Conservation (phyloP, 2,113 vertebrate genomes). For the Mesitornis unicolor region DNA sequence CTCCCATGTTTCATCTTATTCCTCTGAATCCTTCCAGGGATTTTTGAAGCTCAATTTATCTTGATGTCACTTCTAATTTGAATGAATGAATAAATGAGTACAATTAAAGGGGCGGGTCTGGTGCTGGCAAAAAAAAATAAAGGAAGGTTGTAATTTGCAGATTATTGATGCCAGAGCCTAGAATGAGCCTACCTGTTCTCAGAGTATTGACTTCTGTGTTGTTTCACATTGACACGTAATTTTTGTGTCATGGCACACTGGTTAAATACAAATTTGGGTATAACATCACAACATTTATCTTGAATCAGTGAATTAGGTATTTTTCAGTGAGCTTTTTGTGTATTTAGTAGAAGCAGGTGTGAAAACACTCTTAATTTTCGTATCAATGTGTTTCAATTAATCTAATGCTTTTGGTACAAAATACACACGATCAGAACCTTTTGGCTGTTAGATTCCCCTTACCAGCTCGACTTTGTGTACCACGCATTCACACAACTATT, state of each 20-base stretch:
- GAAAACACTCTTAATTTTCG: background rate
- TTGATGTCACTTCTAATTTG: background rate
- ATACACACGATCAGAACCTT: background rate
- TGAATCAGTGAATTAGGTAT: background rate
- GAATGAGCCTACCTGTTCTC: conserved; percentile 18
- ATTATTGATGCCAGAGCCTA: background rate
- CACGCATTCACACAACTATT: background rate
- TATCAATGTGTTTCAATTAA: background rate
- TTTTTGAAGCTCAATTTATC: background rate
- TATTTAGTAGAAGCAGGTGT: background rate
- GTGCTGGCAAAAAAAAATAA: conserved; percentile 12
- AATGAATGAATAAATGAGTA: background rate
- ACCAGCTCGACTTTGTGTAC: background rate
- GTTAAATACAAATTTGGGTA: conserved; percentile 15
- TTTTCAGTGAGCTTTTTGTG: background rate
- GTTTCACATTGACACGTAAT: background rate
- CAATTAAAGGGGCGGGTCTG: conserved; percentile 14
- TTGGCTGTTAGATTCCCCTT: background rate
- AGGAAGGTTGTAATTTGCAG: conserved; percentile 4
- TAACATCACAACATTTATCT: conserved; percentile 6
- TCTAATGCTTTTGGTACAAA: background rate
- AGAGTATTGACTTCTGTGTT: background rate
- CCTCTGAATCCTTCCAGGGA: background rate
- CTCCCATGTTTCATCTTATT: background rate
- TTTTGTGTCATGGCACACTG: background rate